Evolutionary conservation across 2,113 vertebrate species (phyloP).

Genomic region (Albula goreensis): DNA sequence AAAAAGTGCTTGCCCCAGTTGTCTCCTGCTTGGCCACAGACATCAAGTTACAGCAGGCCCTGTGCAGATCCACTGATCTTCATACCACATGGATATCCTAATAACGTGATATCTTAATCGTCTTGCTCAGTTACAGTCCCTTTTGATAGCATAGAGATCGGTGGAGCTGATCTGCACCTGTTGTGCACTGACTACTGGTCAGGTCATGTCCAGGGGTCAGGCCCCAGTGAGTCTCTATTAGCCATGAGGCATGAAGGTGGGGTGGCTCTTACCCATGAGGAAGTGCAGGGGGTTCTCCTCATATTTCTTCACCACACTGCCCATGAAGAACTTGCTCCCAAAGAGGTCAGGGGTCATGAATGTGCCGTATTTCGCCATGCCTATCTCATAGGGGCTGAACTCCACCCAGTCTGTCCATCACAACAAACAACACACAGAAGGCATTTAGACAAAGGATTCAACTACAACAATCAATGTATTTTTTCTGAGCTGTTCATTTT

Average conservation of each 20-base stretch:
- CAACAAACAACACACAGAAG: background rate
- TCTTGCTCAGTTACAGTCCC: background rate
- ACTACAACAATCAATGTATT: too few relatives aligned
- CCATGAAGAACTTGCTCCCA: conserved; percentile 98
- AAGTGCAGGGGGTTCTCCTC: conserved; percentile 95
- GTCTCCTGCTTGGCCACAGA: background rate
- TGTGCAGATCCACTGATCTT: background rate
- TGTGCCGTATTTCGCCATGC: conserved; percentile 97
- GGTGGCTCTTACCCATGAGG: conserved; percentile 86
- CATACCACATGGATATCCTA: background rate
- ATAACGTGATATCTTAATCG: background rate
- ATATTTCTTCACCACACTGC: conserved; percentile 87
- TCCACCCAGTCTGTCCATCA: conserved; percentile 91
- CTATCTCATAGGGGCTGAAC: conserved; percentile 96
- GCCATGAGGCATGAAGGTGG: background rate
- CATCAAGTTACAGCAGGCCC: background rate
- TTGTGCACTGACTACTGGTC: background rate
- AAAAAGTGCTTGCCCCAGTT: too few relatives aligned
- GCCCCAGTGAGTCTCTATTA: background rate
- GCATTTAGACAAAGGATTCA: background rate
- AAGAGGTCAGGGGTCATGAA: conserved; percentile 95
- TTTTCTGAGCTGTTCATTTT: too few relatives aligned
- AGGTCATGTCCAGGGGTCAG: background rate
- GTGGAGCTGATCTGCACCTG: background rate
- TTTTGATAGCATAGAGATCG: background rate